Conservation (phyloP, 1,140 invertebrate genomes). For the Anadara kagoshimensis region DNA sequence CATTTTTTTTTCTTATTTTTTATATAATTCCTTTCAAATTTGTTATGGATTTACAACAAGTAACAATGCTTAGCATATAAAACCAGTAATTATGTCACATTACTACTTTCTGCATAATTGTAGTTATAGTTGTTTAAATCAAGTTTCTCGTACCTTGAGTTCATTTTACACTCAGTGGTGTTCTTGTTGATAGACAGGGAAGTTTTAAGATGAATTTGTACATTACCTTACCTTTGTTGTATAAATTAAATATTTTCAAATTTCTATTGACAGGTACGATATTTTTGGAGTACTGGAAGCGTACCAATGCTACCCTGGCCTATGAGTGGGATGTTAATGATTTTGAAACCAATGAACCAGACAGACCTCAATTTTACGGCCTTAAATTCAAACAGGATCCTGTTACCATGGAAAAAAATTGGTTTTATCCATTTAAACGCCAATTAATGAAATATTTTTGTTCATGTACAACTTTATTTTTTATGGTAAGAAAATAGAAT, state of each 20-base stretch:
- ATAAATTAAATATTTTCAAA: not conserved
- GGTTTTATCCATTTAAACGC: conserved; percentile 66
- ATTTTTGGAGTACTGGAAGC: conserved; percentile 74
- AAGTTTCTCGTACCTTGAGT: too few species aligned
- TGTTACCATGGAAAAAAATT: conserved; percentile 59
- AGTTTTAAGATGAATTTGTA: too few species aligned
- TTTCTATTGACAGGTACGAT: conserved; percentile 67
- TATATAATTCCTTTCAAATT: too few species aligned
- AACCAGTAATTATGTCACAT: too few species aligned
- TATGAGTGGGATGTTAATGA: conserved; percentile 74
- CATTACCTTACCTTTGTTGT: too few species aligned
- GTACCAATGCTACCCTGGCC: conserved; percentile 69
- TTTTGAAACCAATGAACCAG: conserved; percentile 72
- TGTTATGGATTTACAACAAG: too few species aligned
- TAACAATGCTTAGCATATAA: too few species aligned
- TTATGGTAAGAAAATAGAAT: conserved; percentile 71
- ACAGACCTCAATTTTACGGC: conserved; percentile 70
- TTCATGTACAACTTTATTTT: conserved; percentile 66
- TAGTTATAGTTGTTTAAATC: too few species aligned
- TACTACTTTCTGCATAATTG: too few species aligned
- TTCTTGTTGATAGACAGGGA: too few species aligned
- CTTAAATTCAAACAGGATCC: conserved; percentile 63
- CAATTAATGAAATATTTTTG: conserved; percentile 65
- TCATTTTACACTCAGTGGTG: too few species aligned
- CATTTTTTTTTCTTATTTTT: too few species aligned